Conservation (phyloP, 1,140 invertebrate species). For the Drosophila truncata region DNA sequence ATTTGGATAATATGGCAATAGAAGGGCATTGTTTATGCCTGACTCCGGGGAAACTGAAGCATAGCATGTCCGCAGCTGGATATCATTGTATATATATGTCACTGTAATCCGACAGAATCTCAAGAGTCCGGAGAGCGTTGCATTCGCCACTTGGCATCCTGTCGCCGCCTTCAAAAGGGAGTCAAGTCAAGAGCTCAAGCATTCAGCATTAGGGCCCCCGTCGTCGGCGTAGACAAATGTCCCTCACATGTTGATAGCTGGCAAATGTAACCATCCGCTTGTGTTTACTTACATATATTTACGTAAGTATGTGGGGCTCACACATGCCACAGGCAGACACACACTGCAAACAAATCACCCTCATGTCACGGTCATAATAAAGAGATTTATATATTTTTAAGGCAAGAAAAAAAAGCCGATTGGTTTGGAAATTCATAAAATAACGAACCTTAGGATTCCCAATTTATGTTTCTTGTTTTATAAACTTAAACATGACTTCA, state of each 20-base stretch:
- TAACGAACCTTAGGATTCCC: too few species aligned
- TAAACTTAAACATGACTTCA: not conserved
- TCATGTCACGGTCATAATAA: not conserved
- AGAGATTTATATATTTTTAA: not conserved
- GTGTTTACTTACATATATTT: not conserved
- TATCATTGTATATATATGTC: constrained; percentile 22
- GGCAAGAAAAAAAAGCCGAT: not conserved
- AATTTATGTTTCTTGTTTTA: not conserved
- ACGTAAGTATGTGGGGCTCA: not conserved
- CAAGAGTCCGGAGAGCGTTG: constrained; percentile 29
- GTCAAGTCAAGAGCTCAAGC: constrained; percentile 48
- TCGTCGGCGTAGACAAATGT: constrained; percentile 30
- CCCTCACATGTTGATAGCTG: constrained; percentile 36
- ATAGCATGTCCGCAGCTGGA: constrained; percentile 22
- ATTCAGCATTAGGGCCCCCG: constrained; percentile 25
- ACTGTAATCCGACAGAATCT: constrained; percentile 28
- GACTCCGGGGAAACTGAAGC: constrained; percentile 6
- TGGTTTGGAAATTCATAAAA: not conserved
- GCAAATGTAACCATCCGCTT: constrained; percentile 19
- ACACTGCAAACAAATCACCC: constrained; percentile 23
- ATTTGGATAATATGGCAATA: constrained; percentile 3
- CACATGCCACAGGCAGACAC: constrained; percentile 15
- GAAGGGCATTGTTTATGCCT: constrained; percentile 12
- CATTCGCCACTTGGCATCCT: constrained; percentile 49
- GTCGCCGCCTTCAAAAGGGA: constrained; percentile 34